These are phyloP conservation scores for Monomorium pharaonis DNA, from an alignment of 1,140 invertebrate genomes.

Conservation along the genomic window DNA sequence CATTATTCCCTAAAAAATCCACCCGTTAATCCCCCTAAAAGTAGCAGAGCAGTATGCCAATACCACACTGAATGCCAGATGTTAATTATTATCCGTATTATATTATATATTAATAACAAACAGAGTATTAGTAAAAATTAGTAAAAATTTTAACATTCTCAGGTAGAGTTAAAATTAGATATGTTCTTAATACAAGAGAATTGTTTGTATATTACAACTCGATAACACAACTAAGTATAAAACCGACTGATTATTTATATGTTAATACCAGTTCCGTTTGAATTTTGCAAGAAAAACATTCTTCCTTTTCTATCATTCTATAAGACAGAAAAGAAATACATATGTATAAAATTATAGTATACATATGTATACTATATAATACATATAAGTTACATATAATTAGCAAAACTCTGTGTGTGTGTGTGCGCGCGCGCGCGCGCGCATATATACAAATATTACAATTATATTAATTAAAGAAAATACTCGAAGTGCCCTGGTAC, in stretches of 20 bases:
- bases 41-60: constrained; percentile 66
- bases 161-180: background rate
- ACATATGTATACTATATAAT: too few relatives aligned
- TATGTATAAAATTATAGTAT: too few relatives aligned
- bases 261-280: background rate
- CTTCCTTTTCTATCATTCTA: background rate
- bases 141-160: background rate
- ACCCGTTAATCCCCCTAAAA: constrained; percentile 77
- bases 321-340: background rate
- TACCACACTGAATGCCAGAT: constrained; percentile 75
- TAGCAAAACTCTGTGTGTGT: background rate
- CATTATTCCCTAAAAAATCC: constrained; percentile 83
- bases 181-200: background rate
- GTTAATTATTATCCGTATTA: constrained; percentile 67
- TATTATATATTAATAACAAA: background rate
- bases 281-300: background rate
- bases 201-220: background rate
- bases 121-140: constrained; percentile 19
- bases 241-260: background rate
- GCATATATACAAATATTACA: background rate
- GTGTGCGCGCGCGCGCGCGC: too few relatives aligned
- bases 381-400: too few relatives aligned
- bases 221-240: background rate
- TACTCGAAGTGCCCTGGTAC: background rate
- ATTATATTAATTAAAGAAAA: background rate